These are phyloP conservation scores for Pogonognathellus flavescens DNA, from an alignment of 1,140 invertebrate genomes.

Conservation along the genomic window DNA sequence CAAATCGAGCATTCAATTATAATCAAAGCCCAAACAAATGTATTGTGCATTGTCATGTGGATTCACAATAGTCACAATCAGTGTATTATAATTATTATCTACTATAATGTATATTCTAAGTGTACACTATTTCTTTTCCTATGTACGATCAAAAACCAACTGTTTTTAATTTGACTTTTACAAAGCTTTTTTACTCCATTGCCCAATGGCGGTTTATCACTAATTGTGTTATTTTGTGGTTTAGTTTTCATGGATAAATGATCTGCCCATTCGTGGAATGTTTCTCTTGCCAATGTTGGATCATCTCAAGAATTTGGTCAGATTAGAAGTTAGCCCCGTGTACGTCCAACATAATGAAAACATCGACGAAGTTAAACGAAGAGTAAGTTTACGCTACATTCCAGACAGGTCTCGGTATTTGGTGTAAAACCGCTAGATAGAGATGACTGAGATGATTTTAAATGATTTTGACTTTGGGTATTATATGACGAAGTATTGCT, in stretches of 20 bases:
- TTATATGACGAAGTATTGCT: no score
- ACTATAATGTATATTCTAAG: no score
- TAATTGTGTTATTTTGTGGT: not conserved
- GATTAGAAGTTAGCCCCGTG: not conserved
- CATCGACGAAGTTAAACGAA: not conserved
- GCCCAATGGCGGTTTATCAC: not conserved
- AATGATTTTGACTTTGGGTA: no score
- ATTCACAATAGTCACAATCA: no score
- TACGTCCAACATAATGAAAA: not conserved
- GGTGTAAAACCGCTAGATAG: no score
- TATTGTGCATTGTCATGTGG: no score
- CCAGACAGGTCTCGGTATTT: conserved; percentile 20
- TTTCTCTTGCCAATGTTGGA: not conserved
- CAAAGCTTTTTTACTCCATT: not conserved
- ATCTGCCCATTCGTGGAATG: not conserved
- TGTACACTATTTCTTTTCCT: no score
- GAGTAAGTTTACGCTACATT: not conserved
- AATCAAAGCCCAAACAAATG: no score
- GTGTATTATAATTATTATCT: no score
- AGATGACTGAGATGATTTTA: no score
- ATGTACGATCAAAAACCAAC: not conserved
- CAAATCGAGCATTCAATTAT: no score
- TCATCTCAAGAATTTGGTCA: not conserved
- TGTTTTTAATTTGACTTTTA: no score
- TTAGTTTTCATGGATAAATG: conserved; percentile 21